phyloP scores from a whole-genome alignment of 2,113 vertebrate species.

The Axis porcinus region DNA sequence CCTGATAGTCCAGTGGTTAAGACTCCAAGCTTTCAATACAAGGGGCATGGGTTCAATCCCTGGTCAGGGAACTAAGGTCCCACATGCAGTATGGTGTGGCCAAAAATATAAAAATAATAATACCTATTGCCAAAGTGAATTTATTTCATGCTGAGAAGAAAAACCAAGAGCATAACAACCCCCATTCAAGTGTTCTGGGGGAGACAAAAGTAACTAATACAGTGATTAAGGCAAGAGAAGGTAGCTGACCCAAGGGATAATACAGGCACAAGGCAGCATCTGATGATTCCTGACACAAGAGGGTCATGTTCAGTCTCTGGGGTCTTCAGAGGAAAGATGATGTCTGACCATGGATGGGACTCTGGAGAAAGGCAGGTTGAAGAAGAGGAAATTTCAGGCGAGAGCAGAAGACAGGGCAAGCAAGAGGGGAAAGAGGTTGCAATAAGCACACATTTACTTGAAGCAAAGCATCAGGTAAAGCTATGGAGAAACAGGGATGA shows the following conservation, averaged over 20 bases:
- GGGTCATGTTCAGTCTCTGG: no score
- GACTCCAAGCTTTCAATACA: neutral
- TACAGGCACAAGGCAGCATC: fast-evolving
- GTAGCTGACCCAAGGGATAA: neutral
- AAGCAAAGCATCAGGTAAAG: neutral
- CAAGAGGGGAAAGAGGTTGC: neutral
- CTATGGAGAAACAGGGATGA: neutral
- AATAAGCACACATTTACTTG: neutral
- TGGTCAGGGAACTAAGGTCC: neutral
- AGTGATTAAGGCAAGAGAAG: neutral
- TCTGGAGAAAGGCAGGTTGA: neutral
- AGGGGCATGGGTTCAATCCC: neutral
- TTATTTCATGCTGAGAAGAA: neutral
- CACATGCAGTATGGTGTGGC: neutral
- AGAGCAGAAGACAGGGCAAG: neutral
- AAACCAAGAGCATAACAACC: neutral
- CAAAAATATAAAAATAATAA: neutral
- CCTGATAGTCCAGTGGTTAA: neutral
- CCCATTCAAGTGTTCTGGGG: neutral
- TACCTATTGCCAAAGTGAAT: neutral
- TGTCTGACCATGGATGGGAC: neutral
- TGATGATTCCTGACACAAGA: neutral
- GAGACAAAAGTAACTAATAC: neutral
- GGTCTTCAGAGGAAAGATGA: neutral
- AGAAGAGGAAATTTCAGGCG: neutral